phyloP scores from a whole-genome alignment of 2,113 vertebrate species.

The Scortum barcoo region DNA sequence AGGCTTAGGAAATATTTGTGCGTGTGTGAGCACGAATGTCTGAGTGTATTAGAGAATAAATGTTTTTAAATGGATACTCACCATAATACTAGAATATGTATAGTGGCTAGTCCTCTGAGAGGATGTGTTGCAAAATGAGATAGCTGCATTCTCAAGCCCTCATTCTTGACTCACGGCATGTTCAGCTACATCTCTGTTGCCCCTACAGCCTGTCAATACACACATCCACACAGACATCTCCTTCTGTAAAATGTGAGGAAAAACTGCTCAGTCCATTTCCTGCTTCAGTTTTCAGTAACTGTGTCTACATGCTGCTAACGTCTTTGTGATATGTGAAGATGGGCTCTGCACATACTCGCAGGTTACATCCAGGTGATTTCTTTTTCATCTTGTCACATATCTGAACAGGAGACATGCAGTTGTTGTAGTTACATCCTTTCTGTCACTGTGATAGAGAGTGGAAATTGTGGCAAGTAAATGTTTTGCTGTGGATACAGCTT shows the following conservation, averaged over 20 bases:
- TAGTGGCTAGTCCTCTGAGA: not conserved
- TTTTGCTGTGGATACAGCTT: not conserved
- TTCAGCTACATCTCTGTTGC: not conserved
- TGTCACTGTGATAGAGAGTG: not conserved
- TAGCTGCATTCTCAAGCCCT: not conserved
- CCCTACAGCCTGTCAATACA: not conserved
- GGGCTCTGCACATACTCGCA: not conserved
- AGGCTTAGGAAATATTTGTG: conserved; percentile 34
- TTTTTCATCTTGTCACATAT: not conserved
- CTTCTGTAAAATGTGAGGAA: not conserved
- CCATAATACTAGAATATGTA: not conserved
- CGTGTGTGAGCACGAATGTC: conserved; percentile 2
- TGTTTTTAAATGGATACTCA: not conserved
- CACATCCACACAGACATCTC: not conserved
- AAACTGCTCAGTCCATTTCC: not conserved
- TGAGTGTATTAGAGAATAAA: conserved; percentile 5
- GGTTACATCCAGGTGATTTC: not conserved
- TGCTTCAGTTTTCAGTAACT: not conserved
- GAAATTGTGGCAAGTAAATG: not conserved
- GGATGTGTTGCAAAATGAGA: conserved; percentile 9
- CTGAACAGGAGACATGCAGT: not conserved
- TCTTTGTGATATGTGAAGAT: not conserved
- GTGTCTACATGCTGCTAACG: not conserved
- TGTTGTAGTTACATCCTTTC: too few relatives aligned
- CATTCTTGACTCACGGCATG: not conserved